Evolutionary conservation across 2,888 invertebrate genomes (phyloP), one percentile per base, ranked within the genome.

Genomic region (Sesia apiformis): DNA sequence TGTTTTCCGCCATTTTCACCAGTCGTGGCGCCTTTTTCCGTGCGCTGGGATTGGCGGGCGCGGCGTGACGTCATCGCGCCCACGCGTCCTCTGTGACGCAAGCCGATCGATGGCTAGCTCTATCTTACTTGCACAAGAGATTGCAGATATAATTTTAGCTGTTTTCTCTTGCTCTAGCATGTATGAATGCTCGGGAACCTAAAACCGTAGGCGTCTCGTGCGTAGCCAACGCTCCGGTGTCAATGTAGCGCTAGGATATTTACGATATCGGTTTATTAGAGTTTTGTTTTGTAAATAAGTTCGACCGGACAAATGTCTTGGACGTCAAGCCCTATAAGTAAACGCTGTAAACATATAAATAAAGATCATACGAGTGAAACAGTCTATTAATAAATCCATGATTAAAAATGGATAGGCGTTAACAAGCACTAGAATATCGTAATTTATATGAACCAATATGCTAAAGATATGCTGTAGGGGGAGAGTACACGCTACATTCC

Each of bases 31-130:
- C 84, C 81, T 77, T 85, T 88, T 86, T 67, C 59, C 59, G 61
- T 56, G 39, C 39, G 52, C 60, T 55, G 54, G 66, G 68, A 87
- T 88, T 88, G 88, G 88, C 69, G 66, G 72, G 65, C 60, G 64
- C 63, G 63, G 63, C 65, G 78, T 88, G 88, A 88, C 89, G 87
- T 88, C 89, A 86, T 82, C 80, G 81, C 90, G 73, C 88, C 87
- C 86, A 90, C 87, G 85, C 87, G 78, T 74, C 57, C 65, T 66
- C 66, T 73, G 81, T 88, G 89, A 90, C 90, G 90, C 88, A 89
- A 84, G 77, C 77, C 77, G 78, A 87, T 89, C 89, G 84, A 88
- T 88, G 76, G 53, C 53, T 72, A 65, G 58, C 58, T 57, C 65
- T 57, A 39, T 82, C 81, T 64, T 72, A 53, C 53, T 82, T 72